Base-by-base conservation (phyloP, 2,797 vertebrate genomes). In the Masticophis lateralis region DNA sequence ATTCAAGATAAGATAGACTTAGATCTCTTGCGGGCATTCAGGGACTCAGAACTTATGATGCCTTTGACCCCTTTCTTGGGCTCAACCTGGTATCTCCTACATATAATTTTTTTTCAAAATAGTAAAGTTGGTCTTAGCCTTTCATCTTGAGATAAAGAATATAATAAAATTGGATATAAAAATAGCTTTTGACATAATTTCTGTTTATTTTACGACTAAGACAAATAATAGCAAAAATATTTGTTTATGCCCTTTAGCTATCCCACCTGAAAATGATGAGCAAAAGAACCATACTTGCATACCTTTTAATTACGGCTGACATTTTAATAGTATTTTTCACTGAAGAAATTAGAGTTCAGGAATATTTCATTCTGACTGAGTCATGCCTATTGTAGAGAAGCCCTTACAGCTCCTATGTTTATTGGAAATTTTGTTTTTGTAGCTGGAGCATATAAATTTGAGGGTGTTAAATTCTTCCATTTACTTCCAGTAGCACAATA, bases 401-500 rank as follows among this genome's bases (percentile, higher is more conserved):
- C 51, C 88, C 79, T 25, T 37, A 60, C 74, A 89, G 63, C 83
- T 89, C 92, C 59, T 91, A 56, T 61, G 32, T 92, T 94, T 74
- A 93, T 96, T 95, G 87, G 61, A 5, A 16, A 93, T 90, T 61
- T 95, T 94, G 69, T 90, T 93, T 83, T 28, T 74, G 9, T 61
- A 93, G 47, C 90, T 94, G 91, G 6, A 59, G 25, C 57, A 18
- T 87, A 94, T 57, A n/a, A 0, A 86, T 94, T 94, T 94, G 93
- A 94, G 51, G 91, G 3, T 0, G 0, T 74, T 74, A 74, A 74
- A 74, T 74, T 94, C 94, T 95, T 90, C 94, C 96, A 92, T 90
- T 60, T 32, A 94, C 94, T 96, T 96, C 92, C 92, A 94, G 93
- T 90, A 92, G 83, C 90, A 90, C 27, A 74, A 94, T 88, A 87